Conservation (phyloP, 2,797 vertebrate species). For the Alca torda region DNA sequence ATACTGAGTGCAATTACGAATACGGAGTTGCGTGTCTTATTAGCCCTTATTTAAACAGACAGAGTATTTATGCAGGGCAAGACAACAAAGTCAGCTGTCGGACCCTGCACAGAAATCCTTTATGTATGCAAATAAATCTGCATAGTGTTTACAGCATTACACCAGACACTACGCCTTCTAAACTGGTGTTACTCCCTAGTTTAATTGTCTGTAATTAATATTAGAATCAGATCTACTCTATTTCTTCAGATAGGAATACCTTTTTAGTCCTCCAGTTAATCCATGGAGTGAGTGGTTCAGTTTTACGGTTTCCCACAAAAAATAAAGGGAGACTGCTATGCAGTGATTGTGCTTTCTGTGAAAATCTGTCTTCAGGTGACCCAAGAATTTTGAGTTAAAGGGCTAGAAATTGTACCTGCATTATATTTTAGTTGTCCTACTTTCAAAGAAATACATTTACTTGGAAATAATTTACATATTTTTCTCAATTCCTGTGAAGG, state of each 20-base stretch:
- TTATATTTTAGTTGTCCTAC: not conserved
- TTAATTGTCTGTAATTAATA: not conserved
- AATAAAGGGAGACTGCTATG: not conserved
- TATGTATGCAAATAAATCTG: not conserved
- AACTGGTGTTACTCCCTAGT: not conserved
- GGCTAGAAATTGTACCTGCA: not conserved
- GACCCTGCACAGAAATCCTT: not conserved
- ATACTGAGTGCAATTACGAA: conserved; percentile 12
- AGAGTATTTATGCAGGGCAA: not conserved
- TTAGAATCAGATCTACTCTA: not conserved
- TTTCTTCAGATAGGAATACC: not conserved
- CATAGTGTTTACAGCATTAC: not conserved
- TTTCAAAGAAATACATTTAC: not conserved
- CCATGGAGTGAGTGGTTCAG: not conserved
- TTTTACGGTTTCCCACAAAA: not conserved
- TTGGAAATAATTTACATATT: not conserved
- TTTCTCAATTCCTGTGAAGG: not conserved
- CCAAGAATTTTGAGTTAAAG: not conserved
- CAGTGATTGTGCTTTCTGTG: not conserved
- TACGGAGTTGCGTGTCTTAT: not conserved
- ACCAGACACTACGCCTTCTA: not conserved
- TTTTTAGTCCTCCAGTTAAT: not conserved
- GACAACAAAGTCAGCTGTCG: not conserved
- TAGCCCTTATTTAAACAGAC: not conserved
- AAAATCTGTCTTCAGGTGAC: not conserved